Percentiles rank a stretch among this genome's conserved stretches.
Evolutionary conservation across 2,113 vertebrate species (phyloP).

Genomic region (Acrocephalus arundinaceus): DNA sequence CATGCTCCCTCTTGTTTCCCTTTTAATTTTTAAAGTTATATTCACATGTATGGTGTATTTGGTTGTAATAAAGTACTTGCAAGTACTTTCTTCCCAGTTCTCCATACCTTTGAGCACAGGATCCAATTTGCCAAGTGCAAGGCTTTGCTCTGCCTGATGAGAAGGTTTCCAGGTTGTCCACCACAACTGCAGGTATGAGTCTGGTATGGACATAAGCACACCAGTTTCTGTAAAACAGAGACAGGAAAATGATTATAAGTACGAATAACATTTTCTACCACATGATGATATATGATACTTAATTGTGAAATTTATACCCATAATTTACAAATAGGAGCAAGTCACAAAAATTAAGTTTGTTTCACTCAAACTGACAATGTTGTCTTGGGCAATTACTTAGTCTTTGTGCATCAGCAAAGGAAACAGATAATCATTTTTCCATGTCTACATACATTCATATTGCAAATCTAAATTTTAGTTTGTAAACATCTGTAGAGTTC

Average conservation of each 20-base stretch:
- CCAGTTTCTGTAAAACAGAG: slow-evolving; percentile 76
- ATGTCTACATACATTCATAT: not conserved
- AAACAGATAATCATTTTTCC: not conserved
- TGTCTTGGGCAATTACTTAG: not conserved
- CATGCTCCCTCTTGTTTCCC: not conserved
- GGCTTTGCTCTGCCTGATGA: slow-evolving; percentile 47
- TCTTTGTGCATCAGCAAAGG: not conserved
- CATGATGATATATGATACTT: not conserved
- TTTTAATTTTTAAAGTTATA: not conserved
- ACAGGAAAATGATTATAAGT: not conserved
- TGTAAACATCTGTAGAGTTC: not conserved
- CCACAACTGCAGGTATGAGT: slow-evolving; percentile 70
- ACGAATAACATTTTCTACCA: not conserved
- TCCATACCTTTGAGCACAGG: slow-evolving; percentile 74
- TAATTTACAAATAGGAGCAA: not conserved
- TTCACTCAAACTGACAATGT: not conserved
- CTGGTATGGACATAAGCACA: slow-evolving; percentile 81
- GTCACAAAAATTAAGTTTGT: not conserved
- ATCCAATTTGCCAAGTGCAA: slow-evolving; percentile 66
- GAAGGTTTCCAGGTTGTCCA: slow-evolving; percentile 70
- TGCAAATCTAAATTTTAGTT: not conserved
- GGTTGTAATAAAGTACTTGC: not conserved
- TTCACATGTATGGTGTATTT: not conserved
- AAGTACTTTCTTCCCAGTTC: not conserved
- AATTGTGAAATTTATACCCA: not conserved